Conservation (phyloP, 1,140 invertebrate species). For the Zaprionus lachaisei region DNA sequence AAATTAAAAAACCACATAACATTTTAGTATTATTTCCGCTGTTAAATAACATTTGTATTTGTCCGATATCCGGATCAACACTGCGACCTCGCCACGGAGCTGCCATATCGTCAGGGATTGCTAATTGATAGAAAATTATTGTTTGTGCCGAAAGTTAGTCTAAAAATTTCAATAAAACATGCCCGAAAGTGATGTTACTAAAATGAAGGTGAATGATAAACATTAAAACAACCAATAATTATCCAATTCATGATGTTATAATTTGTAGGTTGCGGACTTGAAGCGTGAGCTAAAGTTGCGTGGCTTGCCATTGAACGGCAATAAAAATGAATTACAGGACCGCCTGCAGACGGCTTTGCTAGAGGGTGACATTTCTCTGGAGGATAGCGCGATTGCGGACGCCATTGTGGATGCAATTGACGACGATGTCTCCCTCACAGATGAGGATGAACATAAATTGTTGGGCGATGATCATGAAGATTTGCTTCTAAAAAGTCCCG, state of each 20-base stretch:
- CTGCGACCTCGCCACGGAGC: neutral
- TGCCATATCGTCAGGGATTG: slow-evolving; percentile 6
- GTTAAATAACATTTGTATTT: neutral
- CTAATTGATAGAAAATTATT: slow-evolving; percentile 28
- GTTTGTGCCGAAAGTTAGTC: slow-evolving; percentile 27
- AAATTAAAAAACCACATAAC: neutral
- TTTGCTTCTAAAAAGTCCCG: slow-evolving; percentile 72
- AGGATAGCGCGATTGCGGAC: slow-evolving; percentile 85
- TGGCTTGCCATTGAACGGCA: slow-evolving; percentile 90
- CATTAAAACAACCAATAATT: neutral
- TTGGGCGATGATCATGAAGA: slow-evolving; percentile 70
- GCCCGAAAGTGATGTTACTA: slow-evolving; percentile 79
- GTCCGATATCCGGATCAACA: neutral
- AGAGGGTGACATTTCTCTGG: slow-evolving; percentile 85
- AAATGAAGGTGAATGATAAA: slow-evolving; percentile 76
- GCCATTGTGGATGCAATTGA: slow-evolving; percentile 84
- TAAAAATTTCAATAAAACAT: slow-evolving; percentile 53
- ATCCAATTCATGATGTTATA: neutral
- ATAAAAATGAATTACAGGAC: slow-evolving; percentile 92
- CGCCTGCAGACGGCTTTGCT: slow-evolving; percentile 89
- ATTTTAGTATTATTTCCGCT: slow-evolving; percentile 2
- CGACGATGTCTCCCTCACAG: slow-evolving; percentile 71
- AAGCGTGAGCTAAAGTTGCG: slow-evolving; percentile 91
- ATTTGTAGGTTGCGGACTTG: slow-evolving; percentile 89
- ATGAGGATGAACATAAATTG: slow-evolving; percentile 76